Evolutionary conservation across 2,888 invertebrate genomes (phyloP), one percentile per base, ranked within the genome.

Genomic region (Koerneria pararmatus): DNA sequence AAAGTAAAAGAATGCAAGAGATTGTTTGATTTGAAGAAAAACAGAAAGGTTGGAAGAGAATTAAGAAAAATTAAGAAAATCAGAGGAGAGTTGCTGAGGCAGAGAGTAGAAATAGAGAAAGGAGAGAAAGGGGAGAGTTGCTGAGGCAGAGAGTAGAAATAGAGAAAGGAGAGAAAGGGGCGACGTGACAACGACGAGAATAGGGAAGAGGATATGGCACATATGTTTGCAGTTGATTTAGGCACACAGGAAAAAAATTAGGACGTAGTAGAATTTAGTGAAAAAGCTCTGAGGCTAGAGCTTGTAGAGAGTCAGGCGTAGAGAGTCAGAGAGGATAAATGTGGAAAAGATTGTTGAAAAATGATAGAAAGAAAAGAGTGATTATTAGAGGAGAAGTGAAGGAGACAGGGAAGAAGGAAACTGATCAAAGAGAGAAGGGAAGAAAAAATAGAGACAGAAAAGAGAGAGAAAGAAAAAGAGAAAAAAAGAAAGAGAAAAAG

Each of bases 101-200:
- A 41, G 46, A 49, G 32, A 60, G 60, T 48, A 22, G 46, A 60
- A 60, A 48, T 32, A 5, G 57, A 60, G 22, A 31, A 31, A n/a
- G n/a, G n/a, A 32, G 56, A n/a, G 24, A 56, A 15, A 41, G 57
- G 32, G n/a, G 57, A 24, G 34, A 57, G 58, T 37, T 58, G 31
- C 37, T 35, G 58, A 29, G 58, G 27, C 46, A 41, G 46, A 49
- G 32, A 60, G 60, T 48, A 22, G 46, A 60, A 60, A 48, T 32
- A 5, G 57, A 60, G 22, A 31, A 31, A 31, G 48, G 49, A 46
- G 46, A 46, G 19, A 19, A 46, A 46, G 11, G 34, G 48, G 31
- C 5, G 19, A 60, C 48, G 49, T 49, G 48, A 48, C 60, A 46
- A 29, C 46, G 57, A 60, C n/a, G 1, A 34, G 29, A 59, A 27